Evolutionary conservation across 1,140 invertebrate species (phyloP), one percentile per base, ranked within the genome.

Genomic region (Leptopilina boulardi): DNA sequence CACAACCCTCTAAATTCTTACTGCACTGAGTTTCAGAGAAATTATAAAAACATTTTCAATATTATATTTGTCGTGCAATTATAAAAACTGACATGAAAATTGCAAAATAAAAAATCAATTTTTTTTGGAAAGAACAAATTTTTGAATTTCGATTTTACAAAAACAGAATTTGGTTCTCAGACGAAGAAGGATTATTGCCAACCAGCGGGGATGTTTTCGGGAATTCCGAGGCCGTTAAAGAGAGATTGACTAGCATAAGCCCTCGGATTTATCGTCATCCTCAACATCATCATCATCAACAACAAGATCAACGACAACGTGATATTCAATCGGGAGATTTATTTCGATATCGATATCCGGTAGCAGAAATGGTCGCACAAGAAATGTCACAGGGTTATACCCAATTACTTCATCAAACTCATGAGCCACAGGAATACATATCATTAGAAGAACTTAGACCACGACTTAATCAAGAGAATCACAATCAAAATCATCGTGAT

Each of bases 331-430:
- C 74, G 73, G 75, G 83, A 13, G 80, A 86, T 30, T 81, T 87
- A 59, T 74, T 86, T 21, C 79, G 76, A 51, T 88, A 83, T 77
- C 82, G 82, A 42, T 34, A 80, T 6, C 44, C 82, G 30, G 71
- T 47, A 66, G 77, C 80, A 15, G 87, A 90, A 30, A 89, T 90
- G 88, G 88, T 90, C 74, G 88, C 85, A 66, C 88, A 90, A 76
- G 87, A 87, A 75, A 89, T 90, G 87, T 85, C 89, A 44, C 86
- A 88, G 81, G 82, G 87, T 77, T 90, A 88, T 75, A 84, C 88
- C 26, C 87, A 89, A 82, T 87, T 90, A 76, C 84, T 89, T 72
- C 87, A 88, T 30, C 78, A 87, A 34, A 42, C 80, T 26, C 88
- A 90, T 74, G 87, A 90, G 47, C 79, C 86, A 10, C 87, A 87